Percentiles rank a stretch among this genome's conserved stretches.
Evolutionary conservation across 2,797 vertebrate genomes (phyloP).

Genomic region (Arrhamphus sclerolepis): DNA sequence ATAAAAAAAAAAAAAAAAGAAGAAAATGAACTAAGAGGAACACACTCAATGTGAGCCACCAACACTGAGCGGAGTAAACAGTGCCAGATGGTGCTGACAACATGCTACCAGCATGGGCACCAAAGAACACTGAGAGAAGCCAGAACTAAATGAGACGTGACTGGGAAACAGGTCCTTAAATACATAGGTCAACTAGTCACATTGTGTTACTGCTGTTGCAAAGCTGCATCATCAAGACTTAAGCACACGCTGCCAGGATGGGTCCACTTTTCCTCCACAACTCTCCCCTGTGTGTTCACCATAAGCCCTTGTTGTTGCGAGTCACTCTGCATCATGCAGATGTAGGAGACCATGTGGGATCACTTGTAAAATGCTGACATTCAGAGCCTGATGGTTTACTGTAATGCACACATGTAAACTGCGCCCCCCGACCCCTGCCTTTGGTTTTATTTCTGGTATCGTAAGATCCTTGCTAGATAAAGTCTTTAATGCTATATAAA

Average conservation of each 20-base stretch:
- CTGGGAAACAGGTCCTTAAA: conserved; percentile 62
- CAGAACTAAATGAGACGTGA: conserved; percentile 56
- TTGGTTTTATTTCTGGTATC: background rate
- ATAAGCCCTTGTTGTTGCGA: conserved; percentile 7
- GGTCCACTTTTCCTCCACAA: conserved; percentile 20
- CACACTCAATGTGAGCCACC: conserved; percentile 26
- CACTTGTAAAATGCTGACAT: conserved; percentile 12
- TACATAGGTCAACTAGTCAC: conserved; percentile 64
- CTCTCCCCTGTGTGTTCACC: conserved; percentile 22
- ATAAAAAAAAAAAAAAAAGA: conserved; percentile 10
- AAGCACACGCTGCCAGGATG: conserved; percentile 38
- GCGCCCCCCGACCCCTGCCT: no score
- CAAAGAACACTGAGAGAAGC: conserved; percentile 41
- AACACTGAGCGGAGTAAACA: conserved; percentile 34
- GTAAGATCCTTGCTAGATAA: background rate
- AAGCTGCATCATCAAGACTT: conserved; percentile 28
- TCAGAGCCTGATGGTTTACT: conserved; percentile 3
- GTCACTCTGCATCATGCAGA: conserved; percentile 27
- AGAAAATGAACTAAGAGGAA: no score
- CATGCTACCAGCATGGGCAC: conserved; percentile 27
- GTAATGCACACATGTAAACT: background rate
- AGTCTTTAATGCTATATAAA: background rate
- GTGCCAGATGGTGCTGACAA: conserved; percentile 62
- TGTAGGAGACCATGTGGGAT: conserved; percentile 27
- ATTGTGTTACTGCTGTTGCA: conserved; percentile 48